Percentiles rank a stretch among this genome's conserved stretches.
phyloP scores from a whole-genome alignment of 2,888 invertebrate species.

The Drosophila buzzatii region DNA sequence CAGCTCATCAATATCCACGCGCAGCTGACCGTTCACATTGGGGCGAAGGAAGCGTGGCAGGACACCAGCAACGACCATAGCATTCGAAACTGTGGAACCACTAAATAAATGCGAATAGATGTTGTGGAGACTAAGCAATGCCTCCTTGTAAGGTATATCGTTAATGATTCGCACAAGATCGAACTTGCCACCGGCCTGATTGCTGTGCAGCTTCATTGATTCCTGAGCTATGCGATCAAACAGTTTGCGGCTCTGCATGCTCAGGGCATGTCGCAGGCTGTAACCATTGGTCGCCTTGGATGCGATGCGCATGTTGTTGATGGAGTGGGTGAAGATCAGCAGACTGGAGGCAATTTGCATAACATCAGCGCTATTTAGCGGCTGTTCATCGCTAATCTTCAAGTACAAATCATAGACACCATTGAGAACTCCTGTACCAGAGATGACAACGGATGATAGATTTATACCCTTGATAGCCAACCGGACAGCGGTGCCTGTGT shows the following conservation, averaged over 20 bases:
- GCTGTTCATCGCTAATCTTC: conserved; percentile 71
- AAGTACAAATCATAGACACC: conserved; percentile 73
- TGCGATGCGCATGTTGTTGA: conserved; percentile 77
- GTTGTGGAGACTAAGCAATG: conserved; percentile 35
- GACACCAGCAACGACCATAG: conserved; percentile 26
- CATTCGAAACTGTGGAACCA: conserved; percentile 31
- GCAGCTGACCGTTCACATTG: conserved; percentile 15
- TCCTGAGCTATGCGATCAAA: conserved; percentile 52
- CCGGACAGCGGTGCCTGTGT: conserved; percentile 55
- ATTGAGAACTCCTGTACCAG: conserved; percentile 72
- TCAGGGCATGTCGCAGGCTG: conserved; percentile 64
- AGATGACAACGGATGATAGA: conserved; percentile 70
- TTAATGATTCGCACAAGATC: conserved; percentile 82
- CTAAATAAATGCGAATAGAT: conserved; percentile 48
- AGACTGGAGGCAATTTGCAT: conserved; percentile 77
- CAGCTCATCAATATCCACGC: conserved; percentile 37
- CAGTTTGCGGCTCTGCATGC: conserved; percentile 62
- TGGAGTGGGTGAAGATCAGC: conserved; percentile 78
- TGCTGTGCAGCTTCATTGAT: conserved; percentile 44
- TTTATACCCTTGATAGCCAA: conserved; percentile 71
- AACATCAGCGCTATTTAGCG: conserved; percentile 58
- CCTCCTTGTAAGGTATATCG: conserved; percentile 80
- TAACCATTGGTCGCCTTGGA: conserved; percentile 61
- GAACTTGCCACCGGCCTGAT: conserved; percentile 15
- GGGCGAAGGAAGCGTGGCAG: conserved; percentile 50